Evolutionary conservation across 2,888 invertebrate genomes (phyloP), one percentile per base, ranked within the genome.

Genomic region (Palloptera scutellata): DNA sequence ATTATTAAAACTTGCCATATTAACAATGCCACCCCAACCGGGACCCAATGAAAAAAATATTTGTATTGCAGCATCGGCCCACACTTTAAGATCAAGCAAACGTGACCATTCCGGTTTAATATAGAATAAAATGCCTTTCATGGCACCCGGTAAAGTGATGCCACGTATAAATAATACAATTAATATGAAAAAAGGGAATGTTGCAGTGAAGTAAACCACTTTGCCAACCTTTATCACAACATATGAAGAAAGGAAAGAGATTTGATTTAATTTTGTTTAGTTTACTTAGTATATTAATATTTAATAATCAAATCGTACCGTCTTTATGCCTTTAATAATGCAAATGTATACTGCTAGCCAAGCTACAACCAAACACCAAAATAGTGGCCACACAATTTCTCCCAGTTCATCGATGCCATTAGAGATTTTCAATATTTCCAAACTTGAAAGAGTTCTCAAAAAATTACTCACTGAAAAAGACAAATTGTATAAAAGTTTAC

Each of bases 1-100:
- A 71, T 88, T 86, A 83, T 93, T 94, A 80, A 91, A 95, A 81
- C 94, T 94, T 43, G 94, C 92, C 91, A 93, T 92, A 80, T 92
- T 92, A 64, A 94, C 88, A 64, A 95, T 89, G 9, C 93, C 93
- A 53, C 94, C 94, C 91, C 93, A 93, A 8, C 94, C 94, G 0
- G 94, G 93, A 1, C 96, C 96, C 17, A 96, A 89, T 0, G 96
- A 95, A 81, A 92, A 96, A 85, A 96, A 95, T 73, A 96, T 92
- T 85, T 96, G 96, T n/a, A 94, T 91, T 0, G 95, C 94, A 0
- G 96, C 96, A 83, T 96, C 95, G 0, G 93, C 91, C 96, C 96
- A 96, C 5, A 96, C 94, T 86, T 91, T 90, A 15, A 94, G 88
- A 79, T 94, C 92, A 13, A 86, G 85, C 48, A 96, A 86, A 76